phyloP scores from a whole-genome alignment of 2,113 vertebrate genomes.

The Cygnus buccinator region DNA sequence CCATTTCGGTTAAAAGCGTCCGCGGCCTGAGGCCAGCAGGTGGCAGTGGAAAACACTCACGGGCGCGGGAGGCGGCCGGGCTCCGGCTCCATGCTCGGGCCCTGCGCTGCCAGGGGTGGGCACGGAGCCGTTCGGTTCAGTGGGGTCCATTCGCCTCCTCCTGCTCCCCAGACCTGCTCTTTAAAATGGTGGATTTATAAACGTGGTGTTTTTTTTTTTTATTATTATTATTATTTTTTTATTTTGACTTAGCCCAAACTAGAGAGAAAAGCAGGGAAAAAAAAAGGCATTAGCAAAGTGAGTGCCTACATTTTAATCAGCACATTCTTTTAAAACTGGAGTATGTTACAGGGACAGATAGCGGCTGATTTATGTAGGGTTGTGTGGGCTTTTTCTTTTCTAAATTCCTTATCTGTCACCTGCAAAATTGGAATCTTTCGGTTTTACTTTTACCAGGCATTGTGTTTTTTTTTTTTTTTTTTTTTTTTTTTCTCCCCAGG shows the following conservation, averaged over 20 bases:
- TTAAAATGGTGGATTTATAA: fast-evolving
- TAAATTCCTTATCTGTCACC: not conserved
- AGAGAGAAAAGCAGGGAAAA: not conserved
- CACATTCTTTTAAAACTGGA: fast-evolving
- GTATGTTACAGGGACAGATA: fast-evolving
- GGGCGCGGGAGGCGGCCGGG: not conserved
- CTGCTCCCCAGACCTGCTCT: fast-evolving
- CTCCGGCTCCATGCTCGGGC: too few relatives aligned
- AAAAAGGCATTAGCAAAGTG: fast-evolving
- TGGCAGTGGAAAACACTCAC: constrained; percentile 40
- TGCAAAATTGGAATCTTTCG: not conserved
- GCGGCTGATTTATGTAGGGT: not conserved
- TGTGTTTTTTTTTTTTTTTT: too few relatives aligned
- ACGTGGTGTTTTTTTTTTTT: too few relatives aligned
- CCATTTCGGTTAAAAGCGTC: not conserved
- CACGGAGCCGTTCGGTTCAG: fast-evolving
- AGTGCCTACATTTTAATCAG: fast-evolving
- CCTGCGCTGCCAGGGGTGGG: fast-evolving
- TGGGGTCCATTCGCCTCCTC: fast-evolving
- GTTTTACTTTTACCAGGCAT: not conserved
- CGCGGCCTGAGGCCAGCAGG: not conserved
- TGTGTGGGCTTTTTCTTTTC: not conserved
- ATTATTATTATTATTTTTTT: too few relatives aligned
- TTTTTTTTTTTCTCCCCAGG: not conserved
- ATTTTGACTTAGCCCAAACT: too few relatives aligned